Evolutionary conservation across 2,113 vertebrate genomes (phyloP), one percentile per base, ranked within the genome.

Genomic region (Prinia subflava): DNA sequence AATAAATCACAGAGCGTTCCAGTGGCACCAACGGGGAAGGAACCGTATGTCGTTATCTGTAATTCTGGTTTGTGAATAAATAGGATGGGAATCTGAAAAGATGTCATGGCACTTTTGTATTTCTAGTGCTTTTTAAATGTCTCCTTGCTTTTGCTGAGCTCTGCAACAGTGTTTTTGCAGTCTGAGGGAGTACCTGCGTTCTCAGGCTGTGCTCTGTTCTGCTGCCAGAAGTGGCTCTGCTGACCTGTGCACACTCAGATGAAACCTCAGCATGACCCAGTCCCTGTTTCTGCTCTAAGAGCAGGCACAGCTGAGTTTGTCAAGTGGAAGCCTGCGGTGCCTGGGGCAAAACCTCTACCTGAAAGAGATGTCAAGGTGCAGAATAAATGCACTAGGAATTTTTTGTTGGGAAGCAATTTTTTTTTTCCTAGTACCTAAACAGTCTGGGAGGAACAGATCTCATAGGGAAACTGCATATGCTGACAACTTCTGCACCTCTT

Each of bases 151-250:
- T 91, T 92, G 52, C 82, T 83, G 79, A 67, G 47, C 56, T 74
- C 0, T n/a, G 0, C 71, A 81, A 16, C 67, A 69, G 89, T 83
- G 95, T 89, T 92, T 94, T 83, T 87, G 27, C 75, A 92, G 87
- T 69, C 89, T 83, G 77, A 44, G 90, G 88, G 84, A 90, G 83
- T 30, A 23, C 65, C 71, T 80, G 77, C 20, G 12, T 94, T 75
- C 71, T 53, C 74, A 62, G 92, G 67, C 81, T 80, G 71, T 42
- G 83, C 69, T 55, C 62, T 92, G n/a, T 69, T 92, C 82, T 81
- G 67, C 81, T 93, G 90, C 57, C 35, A 1, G 31, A 75, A 87
- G 77, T 67, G 81, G 57, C 90, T 94, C 50, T 81, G 91, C 85
- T 93, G 83, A 74, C 80, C 91, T 65, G 77, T 28, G 68, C 83